Conservation (phyloP, 2,113 vertebrate genomes). For the Bettongia penicillata region DNA sequence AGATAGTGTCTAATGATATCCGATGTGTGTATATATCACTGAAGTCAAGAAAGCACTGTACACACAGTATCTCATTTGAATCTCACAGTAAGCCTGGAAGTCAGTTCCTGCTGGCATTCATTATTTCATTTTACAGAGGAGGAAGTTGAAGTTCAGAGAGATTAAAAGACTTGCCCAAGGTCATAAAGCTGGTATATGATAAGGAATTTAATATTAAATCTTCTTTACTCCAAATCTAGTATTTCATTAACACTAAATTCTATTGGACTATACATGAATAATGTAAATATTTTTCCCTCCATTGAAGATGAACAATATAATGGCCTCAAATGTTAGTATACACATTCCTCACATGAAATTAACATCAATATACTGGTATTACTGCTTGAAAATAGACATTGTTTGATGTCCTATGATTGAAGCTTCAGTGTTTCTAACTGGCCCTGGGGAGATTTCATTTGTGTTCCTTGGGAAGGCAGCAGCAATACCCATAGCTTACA, state of each 20-base stretch:
- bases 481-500: neutral
- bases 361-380: neutral
- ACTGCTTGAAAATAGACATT: neutral
- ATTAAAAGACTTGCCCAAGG: neutral
- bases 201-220: neutral
- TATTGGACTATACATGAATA: neutral
- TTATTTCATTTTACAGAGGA: no score
- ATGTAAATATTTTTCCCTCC: neutral
- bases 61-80: no score
- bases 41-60: no score
- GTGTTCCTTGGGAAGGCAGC: neutral
- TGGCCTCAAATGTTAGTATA: neutral
- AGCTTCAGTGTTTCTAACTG: neutral
- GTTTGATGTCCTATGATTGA: neutral
- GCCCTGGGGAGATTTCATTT: neutral
- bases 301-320: neutral
- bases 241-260: neutral
- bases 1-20: no score
- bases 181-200: neutral
- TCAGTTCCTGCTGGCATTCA: no score
- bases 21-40: no score
- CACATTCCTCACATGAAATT: neutral
- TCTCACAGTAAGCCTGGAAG: no score
- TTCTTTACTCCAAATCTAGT: neutral
- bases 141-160: no score